Evolutionary conservation across 1,140 invertebrate genomes (phyloP).

Genomic region (Pogonomyrmex barbatus): DNA sequence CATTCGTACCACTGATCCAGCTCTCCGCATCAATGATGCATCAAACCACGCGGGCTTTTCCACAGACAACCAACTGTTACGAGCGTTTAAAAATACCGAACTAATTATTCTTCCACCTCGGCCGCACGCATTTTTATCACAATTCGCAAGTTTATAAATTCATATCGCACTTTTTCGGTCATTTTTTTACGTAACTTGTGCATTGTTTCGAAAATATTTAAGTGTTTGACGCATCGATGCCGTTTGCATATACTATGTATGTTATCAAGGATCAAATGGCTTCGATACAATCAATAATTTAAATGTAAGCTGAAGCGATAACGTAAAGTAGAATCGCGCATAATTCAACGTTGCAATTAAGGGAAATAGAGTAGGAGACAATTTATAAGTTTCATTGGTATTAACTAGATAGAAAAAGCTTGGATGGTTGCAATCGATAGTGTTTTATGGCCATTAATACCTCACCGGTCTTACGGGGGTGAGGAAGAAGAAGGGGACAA

Average conservation of each 20-base stretch:
- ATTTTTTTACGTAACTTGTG: not conserved
- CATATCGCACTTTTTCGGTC: not conserved
- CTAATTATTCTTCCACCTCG: not conserved
- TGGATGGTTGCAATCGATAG: slow-evolving; percentile 16
- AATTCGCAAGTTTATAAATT: slow-evolving; percentile 8
- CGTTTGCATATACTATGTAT: not conserved
- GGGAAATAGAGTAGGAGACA: not conserved
- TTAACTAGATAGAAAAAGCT: slow-evolving; percentile 3
- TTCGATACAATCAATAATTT: not conserved
- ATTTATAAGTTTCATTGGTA: slow-evolving; percentile 30
- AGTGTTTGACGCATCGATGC: not conserved
- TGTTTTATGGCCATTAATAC: slow-evolving; percentile 35
- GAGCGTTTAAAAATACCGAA: slow-evolving; percentile 15
- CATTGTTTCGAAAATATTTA: slow-evolving; percentile 9
- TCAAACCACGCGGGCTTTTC: not conserved
- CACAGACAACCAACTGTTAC: not conserved
- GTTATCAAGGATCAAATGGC: not conserved
- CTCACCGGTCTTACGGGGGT: not conserved
- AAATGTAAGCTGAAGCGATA: not conserved
- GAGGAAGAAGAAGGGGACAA: not conserved
- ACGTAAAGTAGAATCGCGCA: not conserved
- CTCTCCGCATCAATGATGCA: slow-evolving; percentile 14
- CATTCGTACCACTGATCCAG: not conserved
- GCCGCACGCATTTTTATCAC: not conserved
- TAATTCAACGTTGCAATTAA: slow-evolving; percentile 19